Conservation (phyloP, 2,888 invertebrate genomes). For the Spatulosminthurus flaviceps region DNA sequence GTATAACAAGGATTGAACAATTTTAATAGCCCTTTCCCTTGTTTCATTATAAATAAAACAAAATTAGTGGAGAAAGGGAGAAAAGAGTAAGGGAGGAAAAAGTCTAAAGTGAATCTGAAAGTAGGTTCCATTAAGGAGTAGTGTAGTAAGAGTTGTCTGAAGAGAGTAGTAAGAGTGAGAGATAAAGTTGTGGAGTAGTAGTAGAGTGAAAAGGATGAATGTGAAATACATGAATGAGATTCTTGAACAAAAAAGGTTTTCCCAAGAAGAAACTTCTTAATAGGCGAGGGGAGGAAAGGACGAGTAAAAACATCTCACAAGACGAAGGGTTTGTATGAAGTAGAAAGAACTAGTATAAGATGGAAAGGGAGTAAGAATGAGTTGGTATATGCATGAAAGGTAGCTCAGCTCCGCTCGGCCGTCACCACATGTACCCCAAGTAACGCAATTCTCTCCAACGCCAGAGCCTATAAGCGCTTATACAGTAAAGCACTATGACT, state of each 20-base stretch:
- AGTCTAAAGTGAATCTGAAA: not conserved
- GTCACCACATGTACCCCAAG: not conserved
- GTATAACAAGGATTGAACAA: too few relatives aligned
- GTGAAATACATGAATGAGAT: constrained; percentile 31
- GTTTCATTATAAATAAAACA: not conserved
- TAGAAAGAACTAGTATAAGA: too few relatives aligned
- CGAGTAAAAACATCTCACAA: constrained; percentile 49
- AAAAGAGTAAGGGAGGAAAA: not conserved
- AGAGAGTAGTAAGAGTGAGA: constrained; percentile 23
- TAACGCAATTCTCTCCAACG: not conserved
- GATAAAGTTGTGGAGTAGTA: not conserved
- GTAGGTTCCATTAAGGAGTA: constrained; percentile 20
- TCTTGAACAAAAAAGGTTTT: constrained; percentile 34
- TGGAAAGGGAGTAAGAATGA: not conserved
- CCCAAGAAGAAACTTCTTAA: constrained; percentile 42
- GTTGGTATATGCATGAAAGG: not conserved
- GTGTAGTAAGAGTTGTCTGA: not conserved
- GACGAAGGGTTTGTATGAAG: constrained; percentile 11
- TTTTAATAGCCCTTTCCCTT: too few relatives aligned
- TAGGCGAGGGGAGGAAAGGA: constrained; percentile 46
- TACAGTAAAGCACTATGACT: too few relatives aligned
- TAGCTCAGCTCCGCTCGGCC: too few relatives aligned
- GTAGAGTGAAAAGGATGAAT: constrained; percentile 11
- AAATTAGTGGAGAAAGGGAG: not conserved
- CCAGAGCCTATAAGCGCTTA: not conserved